phyloP scores from a whole-genome alignment of 2,113 vertebrate genomes.

The Sphyrna mokarran region DNA sequence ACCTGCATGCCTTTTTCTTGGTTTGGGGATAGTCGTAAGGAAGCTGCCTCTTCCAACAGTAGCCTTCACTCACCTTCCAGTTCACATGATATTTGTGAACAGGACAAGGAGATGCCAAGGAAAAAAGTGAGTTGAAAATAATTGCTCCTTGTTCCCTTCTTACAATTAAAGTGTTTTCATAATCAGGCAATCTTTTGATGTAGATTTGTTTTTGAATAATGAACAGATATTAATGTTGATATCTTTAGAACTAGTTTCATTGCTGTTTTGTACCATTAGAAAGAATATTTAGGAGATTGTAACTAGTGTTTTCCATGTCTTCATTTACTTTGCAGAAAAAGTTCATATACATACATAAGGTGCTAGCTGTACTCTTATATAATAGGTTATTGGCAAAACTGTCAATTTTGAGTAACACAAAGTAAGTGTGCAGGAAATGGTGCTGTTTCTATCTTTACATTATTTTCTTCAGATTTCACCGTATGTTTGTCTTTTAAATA shows the following conservation, averaged over 20 bases:
- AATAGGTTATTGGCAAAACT: not conserved
- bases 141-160: not conserved
- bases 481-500: not conserved
- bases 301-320: not conserved
- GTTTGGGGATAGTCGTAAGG: conserved; percentile 82
- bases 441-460: not conserved
- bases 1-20: conserved; percentile 89
- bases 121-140: conserved; percentile 61
- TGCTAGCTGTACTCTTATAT: not conserved
- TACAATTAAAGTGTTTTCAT: not conserved
- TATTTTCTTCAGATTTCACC: not conserved
- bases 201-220: not conserved
- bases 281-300: not conserved
- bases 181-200: not conserved
- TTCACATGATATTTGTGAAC: conserved; percentile 59
- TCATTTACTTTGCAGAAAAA: not conserved
- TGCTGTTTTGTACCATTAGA: not conserved
- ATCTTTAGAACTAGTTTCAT: not conserved
- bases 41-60: conserved; percentile 67
- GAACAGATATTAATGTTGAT: not conserved
- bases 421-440: not conserved
- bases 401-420: not conserved
- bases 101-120: conserved; percentile 64
- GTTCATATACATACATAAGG: not conserved
- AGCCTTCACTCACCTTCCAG: conserved; percentile 59